Base-by-base conservation (phyloP, 2,888 invertebrate genomes). In the Pheosia gnoma region DNA sequence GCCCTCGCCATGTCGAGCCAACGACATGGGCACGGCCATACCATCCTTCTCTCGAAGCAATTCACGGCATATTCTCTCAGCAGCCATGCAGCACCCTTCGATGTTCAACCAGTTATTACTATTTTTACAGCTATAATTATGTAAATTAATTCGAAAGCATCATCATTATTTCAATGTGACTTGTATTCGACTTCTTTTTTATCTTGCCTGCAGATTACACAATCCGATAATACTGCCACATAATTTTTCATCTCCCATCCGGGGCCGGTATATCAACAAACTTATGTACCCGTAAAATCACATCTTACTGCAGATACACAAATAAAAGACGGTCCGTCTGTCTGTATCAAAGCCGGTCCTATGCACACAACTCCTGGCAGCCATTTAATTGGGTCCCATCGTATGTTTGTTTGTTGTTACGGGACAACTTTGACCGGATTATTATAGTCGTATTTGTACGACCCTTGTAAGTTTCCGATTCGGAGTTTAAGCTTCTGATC, bases 341-440 rank as follows among this genome's bases (percentile, higher is more conserved):
- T 67, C 61, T 66, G 70, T 80, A 79, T 81, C 81, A 78, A 72
- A 75, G 66, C 70, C 66, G 74, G 81, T 89, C 90, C 90, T 90
- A 85, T 81, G 74, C 82, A 89, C 81, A 90, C 90, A 89, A 75
- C 78, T 77, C 69, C 69, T 75, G 77, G 74, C 78, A 79, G 77
- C 84, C 86, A 88, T 89, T 89, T 90, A 90, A 90, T 90, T 90
- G 89, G 89, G 87, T 81, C 77, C 80, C 77, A 79, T 80, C 82
- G 84, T 88, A 82, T 88, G 83, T 86, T 82, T 85, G 85, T 81
- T 72, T 79, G 72, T 70, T 75, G 65, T 63, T 62, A 60, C 61
- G 59, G 49, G 58, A 59, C 38, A 64, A 64, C 64, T 59, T 61
- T 57, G 53, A 53, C 52, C 60, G 78, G 77, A 83, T 82, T 86